Evolutionary conservation across 2,888 invertebrate species (phyloP), one percentile per base, ranked within the genome.

Genomic region (Micropterix aruncella): DNA sequence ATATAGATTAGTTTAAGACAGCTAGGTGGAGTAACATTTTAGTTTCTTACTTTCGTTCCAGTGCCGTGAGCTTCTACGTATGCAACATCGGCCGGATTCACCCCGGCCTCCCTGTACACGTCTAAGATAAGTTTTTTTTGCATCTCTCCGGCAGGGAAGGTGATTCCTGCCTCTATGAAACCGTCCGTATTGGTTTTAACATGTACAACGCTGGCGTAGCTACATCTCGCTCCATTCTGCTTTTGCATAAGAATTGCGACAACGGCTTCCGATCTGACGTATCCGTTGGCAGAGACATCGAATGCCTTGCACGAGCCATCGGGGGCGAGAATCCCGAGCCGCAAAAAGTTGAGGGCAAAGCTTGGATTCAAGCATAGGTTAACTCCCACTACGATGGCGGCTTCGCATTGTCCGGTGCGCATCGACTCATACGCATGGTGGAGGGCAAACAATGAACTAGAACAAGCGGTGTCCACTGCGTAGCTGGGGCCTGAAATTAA

Each of bases 1-100:
- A n/a, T n/a, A n/a, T n/a, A n/a, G n/a, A n/a, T n/a, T n/a, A n/a
- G n/a, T n/a, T n/a, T n/a, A n/a, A n/a, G n/a, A n/a, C n/a, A n/a
- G n/a, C n/a, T n/a, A n/a, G n/a, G n/a, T n/a, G n/a, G n/a, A n/a
- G n/a, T n/a, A n/a, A n/a, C n/a, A n/a, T n/a, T n/a, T n/a, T 27
- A 38, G 14, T 38, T 5, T 15, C 45, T 46, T 50, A 79, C 83
- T 73, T 95, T 95, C 7, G 97, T 99, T 46, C 97, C 99, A 16
- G 97, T 99, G 44, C 97, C 97, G 65, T 99, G 99, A 43, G 96
- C 94, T 66, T 99, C 99, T 2, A 99, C 85, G 63, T 96, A 99
- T 2, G 69, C 72, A 0, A 99, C 88, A 44, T 87, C 83, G 42
- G 70, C 62, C 3, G 97, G 96, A 54, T 85, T 79, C 43, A 99